Conservation (phyloP, 2,113 vertebrate species). For the Xiphorhynchus elegans region DNA sequence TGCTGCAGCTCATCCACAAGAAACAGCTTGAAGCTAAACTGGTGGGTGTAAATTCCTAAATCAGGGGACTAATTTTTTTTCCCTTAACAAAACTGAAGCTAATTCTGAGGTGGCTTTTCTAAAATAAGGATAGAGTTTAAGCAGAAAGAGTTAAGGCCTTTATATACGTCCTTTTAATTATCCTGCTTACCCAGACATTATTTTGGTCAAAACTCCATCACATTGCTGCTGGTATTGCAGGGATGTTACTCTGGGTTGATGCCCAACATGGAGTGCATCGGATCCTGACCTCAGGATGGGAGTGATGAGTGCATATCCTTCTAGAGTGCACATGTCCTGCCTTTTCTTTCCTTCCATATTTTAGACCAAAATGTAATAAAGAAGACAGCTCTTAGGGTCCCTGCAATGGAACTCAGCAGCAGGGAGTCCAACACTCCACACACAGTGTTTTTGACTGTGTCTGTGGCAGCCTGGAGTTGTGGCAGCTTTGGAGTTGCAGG, state of each 20-base stretch:
- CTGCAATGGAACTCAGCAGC: background rate
- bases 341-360: background rate
- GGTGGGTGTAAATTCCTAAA: background rate
- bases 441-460: background rate
- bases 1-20: background rate
- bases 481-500: background rate
- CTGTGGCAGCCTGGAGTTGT: background rate
- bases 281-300: accelerated
- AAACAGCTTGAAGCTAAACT: background rate
- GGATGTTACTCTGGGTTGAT: background rate
- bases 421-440: accelerated
- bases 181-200: background rate
- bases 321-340: background rate
- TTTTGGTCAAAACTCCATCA: background rate
- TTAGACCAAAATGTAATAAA: background rate
- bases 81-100: background rate
- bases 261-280: background rate
- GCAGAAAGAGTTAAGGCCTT: background rate
- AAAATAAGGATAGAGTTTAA: background rate
- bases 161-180: background rate
- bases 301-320: background rate
- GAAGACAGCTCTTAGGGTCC: background rate
- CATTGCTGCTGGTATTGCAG: background rate
- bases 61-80: background rate
- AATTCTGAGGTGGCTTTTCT: background rate